Evolutionary conservation across 2,888 invertebrate genomes (phyloP).

Genomic region (Congeria kusceri): DNA sequence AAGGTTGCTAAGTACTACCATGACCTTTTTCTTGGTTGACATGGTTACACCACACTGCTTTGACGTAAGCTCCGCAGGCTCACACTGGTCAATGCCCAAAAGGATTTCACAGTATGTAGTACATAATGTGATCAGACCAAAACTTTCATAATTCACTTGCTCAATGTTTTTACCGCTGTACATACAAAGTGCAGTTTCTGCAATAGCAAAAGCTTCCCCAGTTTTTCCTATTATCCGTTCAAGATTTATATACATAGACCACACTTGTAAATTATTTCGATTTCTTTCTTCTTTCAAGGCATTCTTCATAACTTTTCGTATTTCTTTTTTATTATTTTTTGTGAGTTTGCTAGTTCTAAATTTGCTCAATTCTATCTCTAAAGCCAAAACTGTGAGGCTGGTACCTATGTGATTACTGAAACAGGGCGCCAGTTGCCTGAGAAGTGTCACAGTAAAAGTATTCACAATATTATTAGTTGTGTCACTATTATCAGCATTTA

Average conservation of each 20-base stretch:
- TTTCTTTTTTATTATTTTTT: conserved; percentile 73
- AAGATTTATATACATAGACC: conserved; percentile 81
- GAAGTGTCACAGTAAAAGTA: conserved; percentile 9
- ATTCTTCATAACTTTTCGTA: conserved; percentile 81
- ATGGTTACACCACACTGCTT: conserved; percentile 14
- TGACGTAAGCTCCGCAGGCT: conserved; percentile 20
- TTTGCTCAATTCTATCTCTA: conserved; percentile 39
- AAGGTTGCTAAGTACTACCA: conserved; percentile 59
- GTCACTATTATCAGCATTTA: background rate
- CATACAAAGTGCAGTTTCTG: conserved; percentile 78
- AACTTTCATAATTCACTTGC: conserved; percentile 16
- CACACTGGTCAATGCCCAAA: conserved; percentile 56
- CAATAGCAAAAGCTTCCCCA: conserved; percentile 79
- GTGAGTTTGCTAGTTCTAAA: conserved; percentile 17
- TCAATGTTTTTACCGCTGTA: conserved; percentile 55
- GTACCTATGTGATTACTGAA: conserved; percentile 63
- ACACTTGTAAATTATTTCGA: conserved; percentile 82
- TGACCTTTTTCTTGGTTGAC: conserved; percentile 42
- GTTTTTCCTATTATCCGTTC: conserved; percentile 76
- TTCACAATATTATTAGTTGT: conserved; percentile 1
- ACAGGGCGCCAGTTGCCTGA: conserved; percentile 36
- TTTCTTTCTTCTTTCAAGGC: conserved; percentile 81
- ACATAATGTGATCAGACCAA: conserved; percentile 66
- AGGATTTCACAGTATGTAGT: conserved; percentile 66
- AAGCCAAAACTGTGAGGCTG: conserved; percentile 61